Base-by-base conservation (phyloP, 1,140 invertebrate species). In the Drosophila saltans region DNA sequence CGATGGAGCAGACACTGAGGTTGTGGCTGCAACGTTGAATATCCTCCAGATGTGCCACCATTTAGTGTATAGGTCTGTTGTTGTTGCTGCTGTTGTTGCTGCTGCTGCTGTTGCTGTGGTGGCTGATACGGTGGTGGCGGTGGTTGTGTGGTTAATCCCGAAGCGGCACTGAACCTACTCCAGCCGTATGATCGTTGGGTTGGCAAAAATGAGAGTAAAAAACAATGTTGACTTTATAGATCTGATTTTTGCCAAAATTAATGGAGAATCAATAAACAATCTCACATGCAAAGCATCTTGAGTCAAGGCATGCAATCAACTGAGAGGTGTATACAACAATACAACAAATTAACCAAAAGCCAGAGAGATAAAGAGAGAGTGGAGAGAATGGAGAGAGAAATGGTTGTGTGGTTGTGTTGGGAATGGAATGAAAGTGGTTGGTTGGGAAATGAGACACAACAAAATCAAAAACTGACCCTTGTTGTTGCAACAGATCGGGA, bases 1-100 rank as follows among this genome's bases (percentile, higher is more conserved):
- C 94, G 94, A 90, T 95, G 95, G 61, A 95, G 91, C 41, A 94
- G 93, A 85, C 95, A 95, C 92, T 94, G 94, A 39, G 68, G 58
- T 36, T 85, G 81, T 8, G 81, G 81, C 59, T 84, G 81, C 75
- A 85, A 43, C 52, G 81, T 72, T 85, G 56, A 67, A 45, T 80
- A 91, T 72, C 72, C 90, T 28, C 58, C 9, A 55, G 81, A 59
- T 58, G 85, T 81, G 43, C 85, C 84, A 24, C 85, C 84, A 24
- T 89, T 90, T 39, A 88, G 73, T 58, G 89, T 69, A 59, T 92
- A 92, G 60, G 83, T 62, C 56, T 84, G 78, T 61, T 82, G 69
- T 21, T 79, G 82, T 67, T 84, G 81, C 16, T 40, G 57, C 28
- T 79, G 78, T 48, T 80, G 78, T 64, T 83, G 71, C 30, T 79